Evolutionary conservation across 2,888 invertebrate genomes (phyloP).

Genomic region (Pterostichus niger): DNA sequence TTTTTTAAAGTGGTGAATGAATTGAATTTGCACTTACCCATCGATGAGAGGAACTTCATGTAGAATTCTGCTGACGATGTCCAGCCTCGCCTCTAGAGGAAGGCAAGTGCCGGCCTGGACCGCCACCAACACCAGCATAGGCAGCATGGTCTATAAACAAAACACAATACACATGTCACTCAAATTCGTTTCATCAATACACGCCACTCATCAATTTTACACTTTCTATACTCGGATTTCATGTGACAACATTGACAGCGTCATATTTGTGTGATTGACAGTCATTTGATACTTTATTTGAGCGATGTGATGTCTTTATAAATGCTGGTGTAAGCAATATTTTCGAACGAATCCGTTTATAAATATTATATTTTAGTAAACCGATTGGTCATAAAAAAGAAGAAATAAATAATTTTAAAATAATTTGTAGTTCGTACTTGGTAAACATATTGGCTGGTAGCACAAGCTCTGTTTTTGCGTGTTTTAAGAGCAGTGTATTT

Average conservation of each 20-base stretch:
- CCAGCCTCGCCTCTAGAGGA: conserved; percentile 43
- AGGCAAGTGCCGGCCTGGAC: conserved; percentile 47
- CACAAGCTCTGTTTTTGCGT: too few relatives aligned
- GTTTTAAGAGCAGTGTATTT: too few relatives aligned
- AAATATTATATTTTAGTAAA: neutral
- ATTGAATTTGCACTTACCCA: conserved; percentile 35
- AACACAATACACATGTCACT: neutral
- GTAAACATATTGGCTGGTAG: too few relatives aligned
- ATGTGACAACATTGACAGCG: conserved; percentile 6
- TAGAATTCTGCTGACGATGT: conserved; percentile 44
- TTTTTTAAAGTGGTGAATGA: neutral
- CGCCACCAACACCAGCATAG: conserved; percentile 44
- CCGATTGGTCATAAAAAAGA: too few relatives aligned
- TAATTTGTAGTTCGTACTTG: too few relatives aligned
- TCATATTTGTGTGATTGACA: conserved; percentile 10
- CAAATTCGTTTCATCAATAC: neutral
- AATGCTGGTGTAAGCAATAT: neutral
- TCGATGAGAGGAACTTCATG: conserved; percentile 56
- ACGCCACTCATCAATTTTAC: conserved; percentile 15
- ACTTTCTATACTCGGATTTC: conserved; percentile 11
- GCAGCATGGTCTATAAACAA: conserved; percentile 32
- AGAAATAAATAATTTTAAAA: too few relatives aligned
- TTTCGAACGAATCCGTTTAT: too few relatives aligned
- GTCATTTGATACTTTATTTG: neutral
- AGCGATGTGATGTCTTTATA: neutral